phyloP scores from a whole-genome alignment of 2,797 vertebrate species.

The Lacerta viridis region DNA sequence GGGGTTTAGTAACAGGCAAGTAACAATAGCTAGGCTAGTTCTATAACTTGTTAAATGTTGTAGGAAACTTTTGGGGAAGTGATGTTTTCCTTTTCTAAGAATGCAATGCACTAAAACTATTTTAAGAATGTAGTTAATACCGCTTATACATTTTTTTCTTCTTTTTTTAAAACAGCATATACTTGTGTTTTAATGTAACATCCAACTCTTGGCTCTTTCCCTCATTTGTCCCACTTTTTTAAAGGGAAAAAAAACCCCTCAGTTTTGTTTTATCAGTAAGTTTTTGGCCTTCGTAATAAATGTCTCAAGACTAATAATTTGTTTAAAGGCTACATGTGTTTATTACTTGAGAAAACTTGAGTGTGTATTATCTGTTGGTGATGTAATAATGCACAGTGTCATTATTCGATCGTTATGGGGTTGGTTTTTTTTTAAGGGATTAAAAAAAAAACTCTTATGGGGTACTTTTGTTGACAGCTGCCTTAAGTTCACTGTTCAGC shows the following conservation, averaged over 20 bases:
- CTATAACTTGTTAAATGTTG: constrained; percentile 81
- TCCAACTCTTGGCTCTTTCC: constrained; percentile 76
- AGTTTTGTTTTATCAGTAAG: constrained; percentile 83
- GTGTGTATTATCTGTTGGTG: constrained; percentile 73
- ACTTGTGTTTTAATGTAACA: constrained; percentile 82
- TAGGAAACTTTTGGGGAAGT: constrained; percentile 77
- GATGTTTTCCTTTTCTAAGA: constrained; percentile 83
- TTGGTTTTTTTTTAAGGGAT: constrained; percentile 24
- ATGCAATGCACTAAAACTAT: constrained; percentile 91
- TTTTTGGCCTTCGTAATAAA: constrained; percentile 87
- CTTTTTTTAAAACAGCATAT: constrained; percentile 80
- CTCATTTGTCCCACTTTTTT: constrained; percentile 60
- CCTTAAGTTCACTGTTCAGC: constrained; percentile 77
- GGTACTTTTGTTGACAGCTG: constrained; percentile 75
- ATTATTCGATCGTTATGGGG: constrained; percentile 54
- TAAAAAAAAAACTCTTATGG: constrained; percentile 44
- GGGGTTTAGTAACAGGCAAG: constrained; percentile 76
- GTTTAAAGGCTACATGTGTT: constrained; percentile 83
- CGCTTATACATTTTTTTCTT: constrained; percentile 82
- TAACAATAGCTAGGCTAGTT: constrained; percentile 78
- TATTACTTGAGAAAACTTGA: constrained; percentile 81
- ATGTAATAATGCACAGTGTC: constrained; percentile 74
- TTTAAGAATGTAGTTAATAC: constrained; percentile 92
- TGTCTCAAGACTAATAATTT: constrained; percentile 85
- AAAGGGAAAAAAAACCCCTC: constrained; percentile 72